phyloP scores from a whole-genome alignment of 2,888 invertebrate species.

The Bibio marci region DNA sequence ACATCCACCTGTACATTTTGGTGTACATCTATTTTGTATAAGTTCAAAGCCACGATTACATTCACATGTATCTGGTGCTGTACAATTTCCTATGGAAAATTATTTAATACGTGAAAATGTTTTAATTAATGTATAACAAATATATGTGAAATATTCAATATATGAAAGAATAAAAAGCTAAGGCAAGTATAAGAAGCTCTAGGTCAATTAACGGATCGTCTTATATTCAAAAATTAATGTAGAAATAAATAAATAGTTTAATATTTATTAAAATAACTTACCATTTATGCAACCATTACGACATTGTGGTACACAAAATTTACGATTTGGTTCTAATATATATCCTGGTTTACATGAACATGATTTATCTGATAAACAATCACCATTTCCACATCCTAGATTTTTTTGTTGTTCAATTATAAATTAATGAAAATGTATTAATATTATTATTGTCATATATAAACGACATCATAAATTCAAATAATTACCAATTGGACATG shows the following conservation, averaged over 20 bases:
- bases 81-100: conserved; percentile 14
- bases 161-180: no score
- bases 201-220: no score
- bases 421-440: not conserved
- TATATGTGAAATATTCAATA: not conserved
- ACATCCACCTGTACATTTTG: conserved; percentile 24
- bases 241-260: no score
- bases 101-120: not conserved
- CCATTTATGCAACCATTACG: conserved; percentile 33
- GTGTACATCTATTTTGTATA: conserved; percentile 18
- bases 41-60: conserved; percentile 29
- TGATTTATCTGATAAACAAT: conserved; percentile 38
- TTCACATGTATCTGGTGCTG: conserved; percentile 23
- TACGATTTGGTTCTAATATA: conserved; percentile 35
- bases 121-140: not conserved
- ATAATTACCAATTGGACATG: conserved; percentile 40
- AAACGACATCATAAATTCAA: no score
- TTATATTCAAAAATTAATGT: no score
- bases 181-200: no score
- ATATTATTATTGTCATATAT: not conserved
- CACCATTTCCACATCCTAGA: conserved; percentile 40
- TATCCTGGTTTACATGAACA: conserved; percentile 47
- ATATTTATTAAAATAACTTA: no score
- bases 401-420: not conserved
- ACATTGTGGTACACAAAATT: conserved; percentile 44